Conservation (phyloP, 1,140 invertebrate species). For the Drosophila aff. region DNA sequence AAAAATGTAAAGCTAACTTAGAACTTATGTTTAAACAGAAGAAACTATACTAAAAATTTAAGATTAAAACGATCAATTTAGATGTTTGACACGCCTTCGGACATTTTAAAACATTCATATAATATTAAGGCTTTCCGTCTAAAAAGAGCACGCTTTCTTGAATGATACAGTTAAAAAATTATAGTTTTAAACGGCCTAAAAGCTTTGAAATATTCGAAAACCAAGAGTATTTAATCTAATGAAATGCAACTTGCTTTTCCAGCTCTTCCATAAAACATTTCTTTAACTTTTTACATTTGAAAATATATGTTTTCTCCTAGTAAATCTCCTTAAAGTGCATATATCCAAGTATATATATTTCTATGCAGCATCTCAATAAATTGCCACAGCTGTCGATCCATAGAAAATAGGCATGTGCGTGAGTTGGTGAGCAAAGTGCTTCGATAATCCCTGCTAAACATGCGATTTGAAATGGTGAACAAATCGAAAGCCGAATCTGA, state of each 20-base stretch:
- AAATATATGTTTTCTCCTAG: not conserved
- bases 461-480: slow-evolving; percentile 42
- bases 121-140: too few relatives aligned
- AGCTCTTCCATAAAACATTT: not conserved
- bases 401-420: slow-evolving; percentile 10
- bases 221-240: too few relatives aligned
- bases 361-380: slow-evolving; percentile 1
- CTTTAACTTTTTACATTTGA: not conserved
- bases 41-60: too few relatives aligned
- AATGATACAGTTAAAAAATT: too few relatives aligned
- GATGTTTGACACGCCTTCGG: not conserved
- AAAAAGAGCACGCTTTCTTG: too few relatives aligned
- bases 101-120: too few relatives aligned
- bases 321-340: not conserved
- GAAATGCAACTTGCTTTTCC: not conserved
- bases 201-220: too few relatives aligned
- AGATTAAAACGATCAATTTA: not conserved
- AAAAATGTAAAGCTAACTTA: not conserved
- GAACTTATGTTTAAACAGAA: not conserved
- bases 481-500: slow-evolving; percentile 17
- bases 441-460: slow-evolving; percentile 58
- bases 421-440: slow-evolving; percentile 41
- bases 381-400: slow-evolving; percentile 11
- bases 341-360: not conserved
- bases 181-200: too few relatives aligned